These are phyloP conservation scores for Chiridota heheva DNA, from an alignment of 35 echinoderm and acorn worm genomes.

Conservation along the genomic window DNA sequence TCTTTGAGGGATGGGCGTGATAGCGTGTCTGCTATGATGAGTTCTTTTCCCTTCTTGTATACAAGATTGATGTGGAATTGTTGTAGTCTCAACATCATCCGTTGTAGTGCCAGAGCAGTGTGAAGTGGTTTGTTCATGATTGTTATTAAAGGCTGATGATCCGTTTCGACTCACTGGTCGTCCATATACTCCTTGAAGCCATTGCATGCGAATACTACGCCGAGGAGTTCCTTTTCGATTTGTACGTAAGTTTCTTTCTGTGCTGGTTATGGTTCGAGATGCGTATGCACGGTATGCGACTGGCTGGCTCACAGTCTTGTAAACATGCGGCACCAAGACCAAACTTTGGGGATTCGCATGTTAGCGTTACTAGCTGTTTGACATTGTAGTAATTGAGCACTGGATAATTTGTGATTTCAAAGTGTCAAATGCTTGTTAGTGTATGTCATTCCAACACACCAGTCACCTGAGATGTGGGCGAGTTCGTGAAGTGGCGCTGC, in stretches of 20 bases:
- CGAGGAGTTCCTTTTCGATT: background rate
- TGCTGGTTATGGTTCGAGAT: background rate
- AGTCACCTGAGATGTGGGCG: background rate
- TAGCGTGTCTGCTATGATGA: background rate
- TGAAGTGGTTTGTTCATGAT: slow-evolving; percentile 12
- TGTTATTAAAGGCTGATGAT: slow-evolving; percentile 1
- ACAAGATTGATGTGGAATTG: background rate
- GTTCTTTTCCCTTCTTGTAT: slow-evolving; percentile 8
- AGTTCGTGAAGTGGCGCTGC: background rate
- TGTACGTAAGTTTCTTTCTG: slow-evolving; percentile 5
- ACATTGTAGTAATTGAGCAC: background rate
- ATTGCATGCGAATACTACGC: background rate
- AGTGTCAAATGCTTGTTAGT: background rate
- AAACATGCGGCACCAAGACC: background rate
- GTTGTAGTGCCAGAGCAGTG: background rate
- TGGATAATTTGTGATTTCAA: background rate
- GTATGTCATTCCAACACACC: background rate
- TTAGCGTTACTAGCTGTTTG: background rate
- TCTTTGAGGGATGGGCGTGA: background rate
- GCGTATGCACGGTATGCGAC: slow-evolving; percentile 1
- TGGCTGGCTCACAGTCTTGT: background rate
- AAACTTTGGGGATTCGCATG: background rate
- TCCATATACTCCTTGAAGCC: background rate
- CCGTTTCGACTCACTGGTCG: background rate
- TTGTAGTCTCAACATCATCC: background rate